Percentiles rank a stretch among this genome's conserved stretches.
Conservation (phyloP, 2,113 vertebrate species). For the Isichthys henryi region DNA sequence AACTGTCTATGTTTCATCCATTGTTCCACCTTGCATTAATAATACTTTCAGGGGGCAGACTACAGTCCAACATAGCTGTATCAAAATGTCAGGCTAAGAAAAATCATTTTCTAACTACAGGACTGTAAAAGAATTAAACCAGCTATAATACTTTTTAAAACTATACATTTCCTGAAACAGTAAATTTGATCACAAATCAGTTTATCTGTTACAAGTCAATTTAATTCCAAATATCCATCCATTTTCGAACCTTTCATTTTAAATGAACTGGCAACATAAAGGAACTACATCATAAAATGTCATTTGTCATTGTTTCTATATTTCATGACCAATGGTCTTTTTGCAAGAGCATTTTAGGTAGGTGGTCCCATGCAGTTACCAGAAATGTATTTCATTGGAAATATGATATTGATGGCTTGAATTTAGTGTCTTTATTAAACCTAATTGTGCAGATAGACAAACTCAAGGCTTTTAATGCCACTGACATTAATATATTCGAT, state of each 20-base stretch:
- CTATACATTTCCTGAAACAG: background rate
- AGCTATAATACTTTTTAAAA: background rate
- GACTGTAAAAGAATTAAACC: background rate
- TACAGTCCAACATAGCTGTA: background rate
- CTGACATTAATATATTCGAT: background rate
- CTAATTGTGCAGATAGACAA: background rate
- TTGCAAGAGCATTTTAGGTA: background rate
- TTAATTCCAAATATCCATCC: background rate
- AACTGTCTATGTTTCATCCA: background rate
- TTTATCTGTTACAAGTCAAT: background rate
- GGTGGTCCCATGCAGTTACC: background rate
- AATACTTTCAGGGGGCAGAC: background rate
- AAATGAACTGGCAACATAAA: background rate
- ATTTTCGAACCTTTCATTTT: background rate
- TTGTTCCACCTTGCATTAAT: background rate
- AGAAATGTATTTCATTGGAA: background rate
- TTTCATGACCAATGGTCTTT: background rate
- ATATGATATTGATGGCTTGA: background rate
- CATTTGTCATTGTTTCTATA: background rate
- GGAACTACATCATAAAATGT: background rate
- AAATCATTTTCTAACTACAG: background rate
- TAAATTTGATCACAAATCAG: background rate
- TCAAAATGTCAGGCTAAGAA: background rate
- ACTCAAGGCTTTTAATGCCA: background rate
- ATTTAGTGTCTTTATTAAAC: background rate